A percentile compares a stretch with the other conserved stretches of the same genome.
Conservation (phyloP, 2,113 vertebrate genomes). For the Panthera tigris region DNA sequence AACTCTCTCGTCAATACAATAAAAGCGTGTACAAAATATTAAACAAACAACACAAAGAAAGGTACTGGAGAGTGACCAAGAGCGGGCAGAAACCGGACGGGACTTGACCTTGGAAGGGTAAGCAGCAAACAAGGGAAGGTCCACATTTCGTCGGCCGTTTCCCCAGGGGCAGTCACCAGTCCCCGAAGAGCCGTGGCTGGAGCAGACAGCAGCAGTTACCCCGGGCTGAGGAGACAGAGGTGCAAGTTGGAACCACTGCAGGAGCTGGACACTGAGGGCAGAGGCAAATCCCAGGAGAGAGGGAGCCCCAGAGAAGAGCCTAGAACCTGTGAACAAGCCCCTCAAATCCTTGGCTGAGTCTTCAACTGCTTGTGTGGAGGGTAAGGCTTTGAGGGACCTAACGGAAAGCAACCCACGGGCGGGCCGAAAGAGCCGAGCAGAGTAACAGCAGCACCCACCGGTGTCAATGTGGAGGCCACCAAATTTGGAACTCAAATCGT, state of each 20-base stretch:
- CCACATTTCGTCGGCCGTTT: not conserved
- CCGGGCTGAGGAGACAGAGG: not conserved
- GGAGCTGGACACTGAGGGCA: no score
- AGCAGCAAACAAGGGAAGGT: not conserved
- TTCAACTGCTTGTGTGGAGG: not conserved
- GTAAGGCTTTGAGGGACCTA: not conserved
- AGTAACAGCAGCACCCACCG: no score
- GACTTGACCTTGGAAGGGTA: not conserved
- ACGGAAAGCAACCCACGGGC: not conserved
- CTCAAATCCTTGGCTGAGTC: not conserved
- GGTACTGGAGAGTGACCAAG: not conserved
- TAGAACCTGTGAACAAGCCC: not conserved
- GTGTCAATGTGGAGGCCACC: not conserved
- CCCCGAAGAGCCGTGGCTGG: not conserved
- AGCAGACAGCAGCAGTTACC: not conserved
- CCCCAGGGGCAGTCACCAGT: rapidly evolving
- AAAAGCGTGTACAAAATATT: not conserved
- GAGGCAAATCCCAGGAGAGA: not conserved
- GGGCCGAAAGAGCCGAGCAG: not conserved
- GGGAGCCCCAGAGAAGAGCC: not conserved
- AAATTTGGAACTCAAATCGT: not conserved
- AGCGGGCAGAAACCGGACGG: not conserved
- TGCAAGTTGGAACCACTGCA: not conserved
- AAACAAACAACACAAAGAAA: not conserved
- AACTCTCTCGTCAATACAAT: not conserved